Evolutionary conservation across 2,113 vertebrate genomes (phyloP), one percentile per base, ranked within the genome.

Genomic region (Calidris pugnax): DNA sequence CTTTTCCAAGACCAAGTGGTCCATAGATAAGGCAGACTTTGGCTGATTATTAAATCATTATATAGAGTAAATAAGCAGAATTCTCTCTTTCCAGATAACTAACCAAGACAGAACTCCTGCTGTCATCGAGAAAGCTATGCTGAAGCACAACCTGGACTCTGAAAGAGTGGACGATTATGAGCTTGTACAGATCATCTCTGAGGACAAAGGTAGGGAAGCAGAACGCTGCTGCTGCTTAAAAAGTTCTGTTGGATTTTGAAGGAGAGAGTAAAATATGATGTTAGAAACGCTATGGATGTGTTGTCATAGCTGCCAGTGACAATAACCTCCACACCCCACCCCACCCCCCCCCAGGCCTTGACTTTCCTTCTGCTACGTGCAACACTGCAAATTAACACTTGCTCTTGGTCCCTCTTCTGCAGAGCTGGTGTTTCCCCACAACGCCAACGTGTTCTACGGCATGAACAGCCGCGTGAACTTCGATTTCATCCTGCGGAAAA

Each of bases 401-500:
- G 43, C 48, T 60, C 26, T 57, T 57, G 43, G 20, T 35, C 59
- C 33, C 41, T 53, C 22, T 85, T 16, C 85, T 91, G n/a, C 97
- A 99, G 99, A 99, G 91, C 98, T 99, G 30, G 98, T 99, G 91
- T 98, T 99, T 85, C 99, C 99, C 4, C 98, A 98, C 56, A 99
- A 98, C 0, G 99, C 98, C 71, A 99, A 99, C 1, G 99, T 99
- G 43, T 99, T 99, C 79, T 99, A 99, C 2, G 99, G 99, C 97
- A 99, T 99, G 99, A 99, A 99, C 97, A 99, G 98, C 92, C 98
- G 98, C 0, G 99, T 97, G 6, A 99, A 99, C 97, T 99, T 99
- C 3, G 97, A 99, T 95, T 99, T 99, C 97, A 97, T 99, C 95
- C 97, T 99, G 96, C 98, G 99, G 10, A 98, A 98, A 98, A 99